Base-by-base conservation (phyloP, 1,140 invertebrate genomes). In the Zaprionus davidi region DNA sequence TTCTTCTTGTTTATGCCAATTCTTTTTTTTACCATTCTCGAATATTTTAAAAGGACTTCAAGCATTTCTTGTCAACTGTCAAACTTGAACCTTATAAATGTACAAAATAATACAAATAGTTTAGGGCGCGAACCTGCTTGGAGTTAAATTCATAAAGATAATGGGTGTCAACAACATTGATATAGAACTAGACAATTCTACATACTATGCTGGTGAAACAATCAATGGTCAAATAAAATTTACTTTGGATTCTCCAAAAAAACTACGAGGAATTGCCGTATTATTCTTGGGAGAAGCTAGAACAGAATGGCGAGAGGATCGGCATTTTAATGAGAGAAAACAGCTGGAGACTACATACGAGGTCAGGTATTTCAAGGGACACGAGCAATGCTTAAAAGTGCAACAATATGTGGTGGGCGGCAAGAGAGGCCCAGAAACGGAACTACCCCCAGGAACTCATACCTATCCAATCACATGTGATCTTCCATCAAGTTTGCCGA, bases 381-480 rank as follows among this genome's bases (percentile, higher is more conserved):
- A 95, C 74, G 96, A 96, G 83, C 94, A 96, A 82, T 96, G 95
- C 84, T 95, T 95, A 71, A 93, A 94, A 75, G 94, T 94, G 41
- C 93, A 95, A 79, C 95, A 94, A 88, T 95, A 95, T 90, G 78
- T 95, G 22, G 69, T 95, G 58, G 95, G 95, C 72, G 94, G 94
- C 11, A 91, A 93, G 57, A 94, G 94, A 96, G 96, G 95, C 20
- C 93, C 94, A 70, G 95, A 96, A 90, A 95, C 95, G 56, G 95
- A 96, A 84, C 93, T 97, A 26, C 94, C 95, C 51, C 82, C 94
- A 24, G 96, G 96, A n/a, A 94, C 95, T 41, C 95, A 96, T 80
- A 94, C 93, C 17, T 97, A 96, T 92, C 96, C 95, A n/a, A 97
- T 97, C 79, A 95, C 94, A 3, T 96, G 94, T 82, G 93, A 94